A percentile compares a stretch with the other conserved stretches of the same genome.
phyloP scores from a whole-genome alignment of 2,888 invertebrate species.

The Dioctria rufipes region DNA sequence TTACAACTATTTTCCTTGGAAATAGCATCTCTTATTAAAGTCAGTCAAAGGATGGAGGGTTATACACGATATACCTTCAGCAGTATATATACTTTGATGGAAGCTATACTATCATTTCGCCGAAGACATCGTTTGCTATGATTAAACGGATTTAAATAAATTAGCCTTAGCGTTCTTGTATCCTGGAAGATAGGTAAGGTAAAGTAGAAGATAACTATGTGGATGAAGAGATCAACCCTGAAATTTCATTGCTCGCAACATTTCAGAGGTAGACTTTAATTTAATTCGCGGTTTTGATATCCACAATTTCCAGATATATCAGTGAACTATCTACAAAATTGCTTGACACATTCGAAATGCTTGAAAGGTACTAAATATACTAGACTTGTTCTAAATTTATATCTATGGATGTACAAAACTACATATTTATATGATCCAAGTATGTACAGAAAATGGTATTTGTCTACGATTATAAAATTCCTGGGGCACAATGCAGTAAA shows the following conservation, averaged over 20 bases:
- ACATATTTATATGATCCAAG: no score
- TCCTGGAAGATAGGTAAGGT: background rate
- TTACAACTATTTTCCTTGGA: conserved; percentile 39
- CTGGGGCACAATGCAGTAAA: background rate
- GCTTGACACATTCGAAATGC: no score
- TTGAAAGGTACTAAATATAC: no score
- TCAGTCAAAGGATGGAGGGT: conserved; percentile 13
- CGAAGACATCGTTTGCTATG: conserved; percentile 32
- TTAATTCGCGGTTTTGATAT: conserved; percentile 32
- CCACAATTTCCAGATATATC: background rate
- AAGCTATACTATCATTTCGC: conserved; percentile 9
- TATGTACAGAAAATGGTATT: no score
- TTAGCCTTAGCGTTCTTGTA: conserved; percentile 30
- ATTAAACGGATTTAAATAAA: conserved; percentile 45
- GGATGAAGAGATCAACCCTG: conserved; percentile 24
- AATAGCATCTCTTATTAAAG: conserved; percentile 24
- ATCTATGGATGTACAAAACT: no score
- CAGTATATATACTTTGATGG: background rate
- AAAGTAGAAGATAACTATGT: background rate
- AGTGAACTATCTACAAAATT: no score
- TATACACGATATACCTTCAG: no score
- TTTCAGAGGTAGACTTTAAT: conserved; percentile 39
- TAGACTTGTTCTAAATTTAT: no score
- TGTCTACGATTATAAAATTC: background rate
- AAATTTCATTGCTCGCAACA: conserved; percentile 23